Base-by-base conservation (phyloP, 2,113 vertebrate species). In the Falco punctatus region DNA sequence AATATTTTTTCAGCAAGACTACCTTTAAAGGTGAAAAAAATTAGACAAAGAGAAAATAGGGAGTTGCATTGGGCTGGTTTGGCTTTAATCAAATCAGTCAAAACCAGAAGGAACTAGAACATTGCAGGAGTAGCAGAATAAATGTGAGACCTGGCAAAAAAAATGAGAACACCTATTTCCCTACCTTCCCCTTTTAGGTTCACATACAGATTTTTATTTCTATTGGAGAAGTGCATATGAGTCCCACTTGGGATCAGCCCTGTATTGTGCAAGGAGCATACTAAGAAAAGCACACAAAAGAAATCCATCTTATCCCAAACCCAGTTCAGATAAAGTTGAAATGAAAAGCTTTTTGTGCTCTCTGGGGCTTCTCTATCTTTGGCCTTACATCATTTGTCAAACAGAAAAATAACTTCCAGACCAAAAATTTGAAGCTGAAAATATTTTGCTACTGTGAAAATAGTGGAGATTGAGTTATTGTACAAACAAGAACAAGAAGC, bases 331-430 rank as follows among this genome's bases (percentile, higher is more conserved):
- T 72, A 26, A 73, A 81, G 32, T 28, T 90, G 58, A 86, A 92
- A 86, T 35, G 11, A 88, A 80, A 82, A 92, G 44, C n/a, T 85
- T 92, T 90, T 85, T 74, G 21, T 85, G 15, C 33, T 94, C 22
- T 71, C 65, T 71, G 67, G 3, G 1, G 15, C 32, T 81, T 90
- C 62, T 91, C 65, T 67, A 1, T 30, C 26, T 81, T 92, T 82
- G n/a, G 27, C 19, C 27, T 93, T 58, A 62, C 11, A 20, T 57
- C 20, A 57, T 80, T 69, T 48, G 13, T 61, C 69, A 89, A 92
- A 93, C 14, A 84, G 32, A 87, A 89, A 91, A 81, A 58, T 30
- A 51, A 54, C 27, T 51, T 84, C 11, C 48, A 52, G 51, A 89
- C 9, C 30, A 88, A 81, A 81, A 71, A 14, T 44, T 33, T 65